These are phyloP conservation scores for Triplophysa bombifrons DNA, from an alignment of 2,797 vertebrate species.

Conservation along the genomic window DNA sequence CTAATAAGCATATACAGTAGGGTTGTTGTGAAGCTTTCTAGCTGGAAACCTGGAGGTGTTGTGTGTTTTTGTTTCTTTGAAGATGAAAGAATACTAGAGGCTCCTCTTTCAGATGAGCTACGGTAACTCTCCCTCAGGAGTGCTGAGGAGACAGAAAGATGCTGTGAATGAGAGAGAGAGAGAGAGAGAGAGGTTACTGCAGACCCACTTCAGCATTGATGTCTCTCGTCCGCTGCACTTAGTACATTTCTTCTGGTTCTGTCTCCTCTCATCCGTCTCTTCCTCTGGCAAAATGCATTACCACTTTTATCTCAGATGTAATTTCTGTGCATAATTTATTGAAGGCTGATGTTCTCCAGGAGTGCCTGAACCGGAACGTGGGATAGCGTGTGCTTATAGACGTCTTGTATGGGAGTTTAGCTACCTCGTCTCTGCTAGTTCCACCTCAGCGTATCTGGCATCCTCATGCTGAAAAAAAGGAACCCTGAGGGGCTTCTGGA, in stretches of 20 bases:
- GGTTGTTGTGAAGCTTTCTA: too few species aligned
- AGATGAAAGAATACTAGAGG: constrained; percentile 50
- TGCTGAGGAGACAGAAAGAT: constrained; percentile 61
- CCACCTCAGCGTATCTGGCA: constrained; percentile 8
- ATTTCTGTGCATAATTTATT: constrained; percentile 48
- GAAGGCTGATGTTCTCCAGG: constrained; percentile 22
- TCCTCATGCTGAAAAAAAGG: constrained; percentile 73
- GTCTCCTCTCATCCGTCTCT: constrained; percentile 15
- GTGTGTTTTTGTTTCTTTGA: constrained; percentile 17
- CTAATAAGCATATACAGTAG: not conserved
- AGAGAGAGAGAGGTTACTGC: constrained; percentile 61
- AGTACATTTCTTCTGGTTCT: constrained; percentile 46
- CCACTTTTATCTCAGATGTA: constrained; percentile 37
- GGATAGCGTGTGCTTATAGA: constrained; percentile 3
- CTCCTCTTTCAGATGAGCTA: constrained; percentile 62
- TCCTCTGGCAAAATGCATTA: constrained; percentile 16
- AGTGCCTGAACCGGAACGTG: constrained; percentile 26
- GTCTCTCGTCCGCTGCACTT: constrained; percentile 52
- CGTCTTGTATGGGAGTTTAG: constrained; percentile 12
- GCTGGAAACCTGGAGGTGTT: not conserved
- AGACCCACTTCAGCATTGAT: constrained; percentile 51
- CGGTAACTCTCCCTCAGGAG: constrained; percentile 63
- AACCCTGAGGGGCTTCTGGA: constrained; percentile 69
- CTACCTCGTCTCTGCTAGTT: constrained; percentile 7
- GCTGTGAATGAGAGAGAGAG: constrained; percentile 62